Conservation (phyloP, 2,888 invertebrate genomes). For the Baronia brevicornis region DNA sequence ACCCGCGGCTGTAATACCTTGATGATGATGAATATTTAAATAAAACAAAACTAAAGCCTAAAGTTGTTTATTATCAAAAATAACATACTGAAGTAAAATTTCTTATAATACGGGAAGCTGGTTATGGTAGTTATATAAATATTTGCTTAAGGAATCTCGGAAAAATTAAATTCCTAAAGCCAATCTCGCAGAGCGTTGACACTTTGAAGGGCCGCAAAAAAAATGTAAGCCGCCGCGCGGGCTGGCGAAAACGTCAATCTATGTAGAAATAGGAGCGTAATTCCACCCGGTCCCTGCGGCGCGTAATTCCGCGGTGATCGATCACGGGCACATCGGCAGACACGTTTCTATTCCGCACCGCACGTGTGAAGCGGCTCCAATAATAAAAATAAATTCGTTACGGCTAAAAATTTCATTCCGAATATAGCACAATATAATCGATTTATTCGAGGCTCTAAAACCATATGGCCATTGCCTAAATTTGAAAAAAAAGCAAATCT, state of each 20-base stretch:
- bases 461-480: too few relatives aligned
- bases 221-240: constrained; percentile 22
- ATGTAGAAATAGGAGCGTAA: constrained; percentile 28
- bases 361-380: constrained; percentile 23
- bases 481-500: too few relatives aligned
- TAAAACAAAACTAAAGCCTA: constrained; percentile 7
- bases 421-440: too few relatives aligned
- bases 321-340: constrained; percentile 29
- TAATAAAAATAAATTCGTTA: constrained; percentile 22
- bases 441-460: too few relatives aligned
- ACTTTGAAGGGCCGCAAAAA: constrained; percentile 20
- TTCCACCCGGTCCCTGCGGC: constrained; percentile 18
- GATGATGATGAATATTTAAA: too few relatives aligned
- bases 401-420: not conserved
- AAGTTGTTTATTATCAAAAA: constrained; percentile 3
- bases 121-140: not conserved
- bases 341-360: constrained; percentile 27
- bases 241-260: constrained; percentile 42
- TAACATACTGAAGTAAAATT: constrained; percentile 1
- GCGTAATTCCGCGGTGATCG: constrained; percentile 30
- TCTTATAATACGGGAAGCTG: not conserved
- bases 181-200: constrained; percentile 17
- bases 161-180: constrained; percentile 22
- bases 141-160: not conserved
- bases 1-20: too few relatives aligned